phyloP scores from a whole-genome alignment of 2,888 invertebrate genomes.

The Ceriagrion tenellum region DNA sequence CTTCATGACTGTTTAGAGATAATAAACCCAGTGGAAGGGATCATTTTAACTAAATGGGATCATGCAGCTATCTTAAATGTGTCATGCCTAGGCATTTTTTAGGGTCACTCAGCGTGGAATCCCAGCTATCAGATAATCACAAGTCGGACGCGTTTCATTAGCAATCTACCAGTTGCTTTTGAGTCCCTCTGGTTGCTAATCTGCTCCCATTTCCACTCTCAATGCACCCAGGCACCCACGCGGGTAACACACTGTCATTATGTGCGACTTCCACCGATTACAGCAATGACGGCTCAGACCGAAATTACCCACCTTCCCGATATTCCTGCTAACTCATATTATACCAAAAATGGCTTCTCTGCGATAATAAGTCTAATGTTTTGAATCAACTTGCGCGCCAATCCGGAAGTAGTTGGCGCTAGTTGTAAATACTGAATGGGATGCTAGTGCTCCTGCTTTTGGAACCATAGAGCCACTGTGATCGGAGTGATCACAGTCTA shows the following conservation, averaged over 20 bases:
- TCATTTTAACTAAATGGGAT: no score
- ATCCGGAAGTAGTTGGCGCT: no score
- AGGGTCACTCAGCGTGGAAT: neutral
- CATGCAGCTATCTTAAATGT: no score
- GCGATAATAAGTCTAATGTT: no score
- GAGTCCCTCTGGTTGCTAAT: neutral
- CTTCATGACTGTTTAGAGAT: no score
- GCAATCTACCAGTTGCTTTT: neutral
- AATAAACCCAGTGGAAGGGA: no score
- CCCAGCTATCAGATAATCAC: neutral
- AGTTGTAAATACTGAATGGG: no score
- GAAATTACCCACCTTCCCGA: neutral
- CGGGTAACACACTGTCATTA: neutral
- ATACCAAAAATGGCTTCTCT: neutral
- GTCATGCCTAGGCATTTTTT: no score
- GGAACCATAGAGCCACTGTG: no score
- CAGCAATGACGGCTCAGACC: neutral
- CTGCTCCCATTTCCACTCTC: neutral
- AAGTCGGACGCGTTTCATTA: neutral
- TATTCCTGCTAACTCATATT: neutral
- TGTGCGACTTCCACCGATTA: neutral
- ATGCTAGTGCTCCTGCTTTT: no score
- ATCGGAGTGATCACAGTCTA: no score
- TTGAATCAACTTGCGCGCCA: no score
- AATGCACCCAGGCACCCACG: neutral